Conservation (phyloP, 64 coral and sea anemone genomes). For the Acropora tenuis region DNA sequence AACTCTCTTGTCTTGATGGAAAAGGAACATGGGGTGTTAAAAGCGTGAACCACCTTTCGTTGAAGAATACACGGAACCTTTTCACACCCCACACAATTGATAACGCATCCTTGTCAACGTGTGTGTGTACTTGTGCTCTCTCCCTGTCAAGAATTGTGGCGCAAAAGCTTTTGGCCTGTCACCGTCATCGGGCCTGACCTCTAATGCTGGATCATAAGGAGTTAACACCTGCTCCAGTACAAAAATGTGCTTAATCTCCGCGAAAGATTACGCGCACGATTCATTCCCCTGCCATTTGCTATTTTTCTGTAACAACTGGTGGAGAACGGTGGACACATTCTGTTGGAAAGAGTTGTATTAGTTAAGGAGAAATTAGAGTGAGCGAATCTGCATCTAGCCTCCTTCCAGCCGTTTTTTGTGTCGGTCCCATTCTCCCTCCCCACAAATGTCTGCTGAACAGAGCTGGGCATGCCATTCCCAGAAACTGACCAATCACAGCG, state of each 20-base stretch:
- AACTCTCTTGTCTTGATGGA: neutral
- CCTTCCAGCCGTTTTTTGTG: too few relatives aligned
- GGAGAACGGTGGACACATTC: neutral
- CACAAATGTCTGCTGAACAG: too few relatives aligned
- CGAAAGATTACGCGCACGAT: conserved; percentile 53
- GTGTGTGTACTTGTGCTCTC: conserved; percentile 21
- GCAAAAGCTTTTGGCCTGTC: conserved; percentile 56
- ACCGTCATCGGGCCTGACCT: conserved; percentile 26
- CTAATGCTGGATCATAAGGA: conserved; percentile 45
- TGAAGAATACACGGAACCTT: conserved; percentile 18
- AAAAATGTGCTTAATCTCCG: conserved; percentile 36
- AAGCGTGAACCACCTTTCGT: conserved; percentile 15
- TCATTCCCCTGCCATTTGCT: conserved; percentile 41
- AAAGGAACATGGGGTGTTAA: neutral
- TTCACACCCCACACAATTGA: conserved; percentile 12
- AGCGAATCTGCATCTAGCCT: neutral
- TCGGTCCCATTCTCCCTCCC: too few relatives aligned
- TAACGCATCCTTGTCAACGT: conserved; percentile 24
- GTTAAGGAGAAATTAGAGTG: neutral
- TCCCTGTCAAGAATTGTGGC: conserved; percentile 30
- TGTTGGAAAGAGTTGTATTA: neutral
- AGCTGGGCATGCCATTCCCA: too few relatives aligned
- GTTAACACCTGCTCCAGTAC: conserved; percentile 49
- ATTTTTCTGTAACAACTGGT: conserved; percentile 35
- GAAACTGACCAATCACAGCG: too few relatives aligned